Evolutionary conservation across 1,140 invertebrate species (phyloP), one percentile per base, ranked within the genome.

Genomic region (Ceratina japonica): DNA sequence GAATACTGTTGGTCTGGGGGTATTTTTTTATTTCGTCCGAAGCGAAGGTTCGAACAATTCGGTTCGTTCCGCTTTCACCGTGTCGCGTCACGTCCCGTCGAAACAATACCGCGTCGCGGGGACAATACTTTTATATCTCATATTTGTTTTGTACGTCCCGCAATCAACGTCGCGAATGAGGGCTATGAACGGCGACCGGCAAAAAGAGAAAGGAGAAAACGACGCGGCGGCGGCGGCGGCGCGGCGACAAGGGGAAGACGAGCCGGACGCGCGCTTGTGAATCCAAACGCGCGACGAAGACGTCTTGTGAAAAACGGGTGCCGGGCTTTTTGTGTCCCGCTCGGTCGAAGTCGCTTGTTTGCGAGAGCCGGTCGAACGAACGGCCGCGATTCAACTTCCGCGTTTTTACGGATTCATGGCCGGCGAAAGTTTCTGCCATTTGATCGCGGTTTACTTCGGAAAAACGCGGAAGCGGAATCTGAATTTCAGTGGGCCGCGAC

Each of bases 71-170:
- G 66, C 5, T 76, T 62, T 70, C 22, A 73, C 44, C 27, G 15
- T 12, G 61, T 15, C 16, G 15, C 18, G 61, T 15, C 16, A 24
- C 44, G 59, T 20, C 37, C 18, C 31, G 31, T 4, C 15, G 51
- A 20, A 65, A 75, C 74, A 69, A 69, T 61, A 37, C 54, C 75
- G 8, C n/a, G 56, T 5, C n/a, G 70, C 24, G 52, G 5, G 22
- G 61, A 77, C 56, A 77, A 70, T 70, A 52, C 75, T 70, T 77
- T 70, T 70, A 70, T 61, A 44, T 44, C 56, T 77, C 56, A 70
- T 77, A 77, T 77, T 76, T 31, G 56, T 61, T 70, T 49, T 49
- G 24, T 31, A 3, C 31, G 31, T 44, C 18, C 7, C 56, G 37
- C 75, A 70, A 76, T 76, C 75, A 76, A 61, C 63, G 31, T 27